Evolutionary conservation across 2,113 vertebrate genomes (phyloP), one percentile per base, ranked within the genome.

Genomic region (Hippopotamus amphibius): DNA sequence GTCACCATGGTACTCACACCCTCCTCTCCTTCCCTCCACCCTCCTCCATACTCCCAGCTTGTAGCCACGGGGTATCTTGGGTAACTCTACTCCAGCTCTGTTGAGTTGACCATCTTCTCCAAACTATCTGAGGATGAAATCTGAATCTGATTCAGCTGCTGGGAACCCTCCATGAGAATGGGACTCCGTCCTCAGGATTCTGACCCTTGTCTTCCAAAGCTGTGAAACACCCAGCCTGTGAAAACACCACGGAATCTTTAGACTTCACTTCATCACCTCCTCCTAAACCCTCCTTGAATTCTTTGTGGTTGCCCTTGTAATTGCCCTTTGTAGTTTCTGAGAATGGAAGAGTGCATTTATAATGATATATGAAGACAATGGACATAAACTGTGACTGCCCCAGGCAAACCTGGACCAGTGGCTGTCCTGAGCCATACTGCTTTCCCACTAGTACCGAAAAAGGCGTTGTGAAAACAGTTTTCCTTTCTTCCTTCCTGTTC

Each of bases 1-100:
- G 3, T 24, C n/a, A 53, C 22, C 37, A 3, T 2, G 4, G 15
- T 19, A n/a, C 19, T 72, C 13, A n/a, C 0, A 4, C 0, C 13
- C 19, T 17, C 5, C 16, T 8, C 17, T 0, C 30, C 21, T 5
- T n/a, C 5, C 0, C 7, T 17, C 11, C 1, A 19, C 14, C 10
- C 10, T 0, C 7, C 17, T 33, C 17, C 1, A 9, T 4, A 19
- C 19, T 22, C 28, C 37, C 2, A 17, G 48, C 30, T 24, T 55
- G 21, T 5, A 63, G 19, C 50, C 7, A 15, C n/a, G 10, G 2
- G 0, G 9, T 14, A 8, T 71, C 55, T 16, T 43, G 30, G 43
- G 17, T 14, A n/a, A 17, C 12, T n/a, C 8, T 12, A 2, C 17
- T 66, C 14, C 43, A 69, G 0, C 5, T 41, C 4, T 7, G 16